These are phyloP conservation scores for Capreolus pygargus DNA, from an alignment of 2,113 vertebrate species.

Conservation along the genomic window DNA sequence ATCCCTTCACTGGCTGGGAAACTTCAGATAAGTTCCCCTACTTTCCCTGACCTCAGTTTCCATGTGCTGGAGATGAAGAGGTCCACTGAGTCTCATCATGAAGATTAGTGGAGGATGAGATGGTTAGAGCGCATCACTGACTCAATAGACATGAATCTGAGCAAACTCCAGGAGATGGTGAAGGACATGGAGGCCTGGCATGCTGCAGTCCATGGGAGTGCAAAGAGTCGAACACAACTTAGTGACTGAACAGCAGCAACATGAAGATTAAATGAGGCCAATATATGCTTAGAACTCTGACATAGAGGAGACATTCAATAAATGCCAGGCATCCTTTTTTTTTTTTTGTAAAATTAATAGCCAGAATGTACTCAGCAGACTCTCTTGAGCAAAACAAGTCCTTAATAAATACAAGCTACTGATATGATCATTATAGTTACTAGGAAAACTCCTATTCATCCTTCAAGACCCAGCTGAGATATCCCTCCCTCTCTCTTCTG, in stretches of 20 bases:
- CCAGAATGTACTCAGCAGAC: neutral
- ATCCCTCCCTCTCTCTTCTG: neutral
- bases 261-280: neutral
- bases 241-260: neutral
- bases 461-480: neutral
- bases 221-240: neutral
- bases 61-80: no score
- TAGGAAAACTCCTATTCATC: constrained; percentile 3
- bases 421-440: no score
- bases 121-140: neutral
- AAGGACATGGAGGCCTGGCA: neutral
- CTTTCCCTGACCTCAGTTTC: neutral
- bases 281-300: neutral
- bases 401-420: neutral
- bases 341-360: neutral
- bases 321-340: neutral
- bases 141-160: neutral
- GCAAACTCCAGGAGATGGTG: neutral
- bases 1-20: neutral
- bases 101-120: neutral
- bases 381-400: neutral
- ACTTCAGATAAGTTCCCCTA: neutral
- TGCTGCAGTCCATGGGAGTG: neutral
- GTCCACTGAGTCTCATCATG: neutral
- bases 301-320: neutral